A percentile compares a stretch with the other conserved stretches of the same genome.
These are phyloP conservation scores for Lymantria dispar DNA, from an alignment of 2,888 invertebrate species.

Conservation along the genomic window DNA sequence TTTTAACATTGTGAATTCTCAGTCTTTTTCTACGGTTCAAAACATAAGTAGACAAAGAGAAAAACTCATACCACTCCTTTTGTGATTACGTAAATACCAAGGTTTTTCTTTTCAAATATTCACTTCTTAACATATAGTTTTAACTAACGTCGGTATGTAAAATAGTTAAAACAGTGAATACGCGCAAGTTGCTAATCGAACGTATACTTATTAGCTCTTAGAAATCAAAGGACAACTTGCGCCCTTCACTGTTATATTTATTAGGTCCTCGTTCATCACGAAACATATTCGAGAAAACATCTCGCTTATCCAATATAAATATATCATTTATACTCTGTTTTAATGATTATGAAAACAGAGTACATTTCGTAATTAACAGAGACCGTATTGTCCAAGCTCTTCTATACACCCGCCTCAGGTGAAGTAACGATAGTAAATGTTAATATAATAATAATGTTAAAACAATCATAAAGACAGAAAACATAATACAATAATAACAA, in stretches of 20 bases:
- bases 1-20: conserved; percentile 66
- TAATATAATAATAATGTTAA: conserved; percentile 51
- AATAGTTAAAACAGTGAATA: conserved; percentile 67
- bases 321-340: conserved; percentile 30
- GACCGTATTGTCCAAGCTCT: conserved; percentile 40
- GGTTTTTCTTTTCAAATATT: conserved; percentile 60
- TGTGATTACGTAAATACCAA: conserved; percentile 67
- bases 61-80: conserved; percentile 43
- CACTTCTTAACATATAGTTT: conserved; percentile 58
- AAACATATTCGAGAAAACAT: conserved; percentile 40
- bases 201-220: conserved; percentile 35
- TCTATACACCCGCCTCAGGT: conserved; percentile 47
- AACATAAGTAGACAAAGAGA: conserved; percentile 61
- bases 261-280: conserved; percentile 47
- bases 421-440: conserved; percentile 52
- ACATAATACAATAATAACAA: conserved; percentile 66
- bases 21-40: conserved; percentile 76
- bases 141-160: conserved; percentile 80
- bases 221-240: conserved; percentile 41
- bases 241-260: conserved; percentile 47
- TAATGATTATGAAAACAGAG: conserved; percentile 36
- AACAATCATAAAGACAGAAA: conserved; percentile 68
- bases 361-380: conserved; percentile 53
- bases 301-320: conserved; percentile 33
- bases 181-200: conserved; percentile 46